These are phyloP conservation scores for Dicranocentrus wangi DNA, from an alignment of 2,888 invertebrate species.

Conservation along the genomic window DNA sequence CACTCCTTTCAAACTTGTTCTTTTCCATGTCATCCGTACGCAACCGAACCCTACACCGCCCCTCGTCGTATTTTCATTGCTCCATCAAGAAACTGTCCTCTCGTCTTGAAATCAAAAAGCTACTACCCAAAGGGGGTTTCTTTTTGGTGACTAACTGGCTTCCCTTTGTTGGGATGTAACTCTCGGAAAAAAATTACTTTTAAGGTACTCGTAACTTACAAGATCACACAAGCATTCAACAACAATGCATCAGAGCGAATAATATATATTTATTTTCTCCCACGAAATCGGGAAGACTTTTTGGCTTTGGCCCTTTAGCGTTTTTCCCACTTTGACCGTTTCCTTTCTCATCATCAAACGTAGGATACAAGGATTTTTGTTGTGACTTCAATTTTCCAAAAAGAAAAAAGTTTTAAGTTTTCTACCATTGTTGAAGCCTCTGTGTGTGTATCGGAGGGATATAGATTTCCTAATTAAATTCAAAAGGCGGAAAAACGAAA, in stretches of 20 bases:
- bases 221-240: neutral
- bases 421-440: too few relatives aligned
- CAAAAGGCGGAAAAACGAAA: neutral
- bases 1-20: neutral
- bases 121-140: neutral
- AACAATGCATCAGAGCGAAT: too few relatives aligned
- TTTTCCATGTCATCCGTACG: too few relatives aligned
- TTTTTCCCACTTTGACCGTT: constrained; percentile 3
- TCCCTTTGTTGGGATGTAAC: neutral
- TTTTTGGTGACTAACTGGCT: constrained; percentile 34
- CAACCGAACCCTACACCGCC: too few relatives aligned
- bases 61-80: too few relatives aligned
- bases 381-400: too few relatives aligned
- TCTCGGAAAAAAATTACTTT: neutral
- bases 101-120: constrained; percentile 3
- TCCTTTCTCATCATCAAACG: constrained; percentile 8
- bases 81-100: constrained; percentile 43
- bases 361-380: too few relatives aligned
- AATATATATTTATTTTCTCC: neutral
- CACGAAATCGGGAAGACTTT: constrained; percentile 13
- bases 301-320: too few relatives aligned
- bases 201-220: constrained; percentile 9
- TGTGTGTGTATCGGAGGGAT: too few relatives aligned
- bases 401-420: too few relatives aligned
- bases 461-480: constrained; percentile 1